These are phyloP conservation scores for Tubulanus polymorphus DNA, from an alignment of 2,888 invertebrate genomes.

Conservation along the genomic window DNA sequence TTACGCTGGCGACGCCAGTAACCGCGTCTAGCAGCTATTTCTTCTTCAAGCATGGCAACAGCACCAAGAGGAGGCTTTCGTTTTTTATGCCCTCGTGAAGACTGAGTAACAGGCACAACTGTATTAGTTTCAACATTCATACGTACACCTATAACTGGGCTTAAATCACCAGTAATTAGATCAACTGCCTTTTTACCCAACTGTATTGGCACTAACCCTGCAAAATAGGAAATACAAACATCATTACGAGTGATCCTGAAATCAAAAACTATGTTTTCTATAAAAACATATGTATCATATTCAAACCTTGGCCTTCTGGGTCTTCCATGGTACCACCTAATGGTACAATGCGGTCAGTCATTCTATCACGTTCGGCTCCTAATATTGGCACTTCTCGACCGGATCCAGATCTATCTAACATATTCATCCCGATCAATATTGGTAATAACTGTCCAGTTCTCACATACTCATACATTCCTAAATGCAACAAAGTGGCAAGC, in stretches of 20 bases:
- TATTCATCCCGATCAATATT: conserved; percentile 46
- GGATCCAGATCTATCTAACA: conserved; percentile 41
- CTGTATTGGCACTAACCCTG: conserved; percentile 45
- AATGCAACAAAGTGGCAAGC: conserved; percentile 1
- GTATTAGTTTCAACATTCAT: conserved; percentile 37
- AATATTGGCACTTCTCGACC: conserved; percentile 46
- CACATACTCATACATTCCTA: conserved; percentile 47
- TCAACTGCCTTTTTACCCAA: conserved; percentile 44
- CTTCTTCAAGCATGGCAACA: conserved; percentile 42
- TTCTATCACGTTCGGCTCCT: conserved; percentile 34
- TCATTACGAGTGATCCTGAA: too few species aligned
- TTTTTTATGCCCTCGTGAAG: conserved; percentile 39
- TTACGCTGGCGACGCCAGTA: conserved; percentile 47
- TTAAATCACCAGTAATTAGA: conserved; percentile 42
- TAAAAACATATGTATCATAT: too few species aligned
- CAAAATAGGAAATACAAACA: conserved; percentile 7
- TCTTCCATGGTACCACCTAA: conserved; percentile 51
- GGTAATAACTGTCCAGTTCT: conserved; percentile 47
- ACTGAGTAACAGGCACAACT: conserved; percentile 41
- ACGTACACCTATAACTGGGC: conserved; percentile 41
- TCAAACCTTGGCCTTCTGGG: conserved; percentile 42
- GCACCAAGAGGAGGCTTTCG: conserved; percentile 44
- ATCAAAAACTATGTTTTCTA: too few species aligned
- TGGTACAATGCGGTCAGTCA: conserved; percentile 36
- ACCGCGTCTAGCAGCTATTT: conserved; percentile 36